Base-by-base conservation (phyloP, 2,888 invertebrate species). In the Leptopilina syphax region DNA sequence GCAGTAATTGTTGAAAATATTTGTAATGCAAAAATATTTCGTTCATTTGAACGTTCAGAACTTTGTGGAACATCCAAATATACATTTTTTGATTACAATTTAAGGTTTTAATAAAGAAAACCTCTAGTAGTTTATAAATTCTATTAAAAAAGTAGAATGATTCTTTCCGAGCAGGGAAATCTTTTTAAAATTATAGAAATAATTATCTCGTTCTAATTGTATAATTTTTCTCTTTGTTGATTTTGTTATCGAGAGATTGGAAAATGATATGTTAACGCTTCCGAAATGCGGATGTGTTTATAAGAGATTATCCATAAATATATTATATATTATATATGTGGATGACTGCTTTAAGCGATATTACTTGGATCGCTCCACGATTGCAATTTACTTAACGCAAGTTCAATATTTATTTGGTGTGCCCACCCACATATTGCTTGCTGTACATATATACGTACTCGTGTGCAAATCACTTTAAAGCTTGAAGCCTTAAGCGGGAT, bases 331-430 rank as follows among this genome's bases (percentile, higher is more conserved):
- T 44, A 44, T 44, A 44, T 44, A 27, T 70, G 18, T 44, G 18
- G 47, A 67, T 4, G 34, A 34, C 34, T 34, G 67, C 18, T 67
- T 10, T 67, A 67, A 67, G 67, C 47, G 67, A 67, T 67, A 47
- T 67, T 67, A 44, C 47, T 67, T 18, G 47, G 73, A 57, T 73
- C 34, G 34, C 8, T 24, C n/a, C 34, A 57, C 34, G 65, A 9
- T 77, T 50, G 79, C 13, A 79, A 77, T 81, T 80, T 80, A 78
- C 80, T 80, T 80, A 79, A 66, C 76, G 77, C 79, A 83, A 83
- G 81, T 81, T 83, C 81, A 81, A 82, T 83, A 81, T 83, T 83
- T 82, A 82, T 83, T 18, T 81, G 65, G 41, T 70, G 67, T 77
- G 82, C 81, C 83, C 82, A 82, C 83, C 82, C 83, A 79, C 80